phyloP scores from a whole-genome alignment of 2,888 invertebrate species.

The Brachylomia viminalis region DNA sequence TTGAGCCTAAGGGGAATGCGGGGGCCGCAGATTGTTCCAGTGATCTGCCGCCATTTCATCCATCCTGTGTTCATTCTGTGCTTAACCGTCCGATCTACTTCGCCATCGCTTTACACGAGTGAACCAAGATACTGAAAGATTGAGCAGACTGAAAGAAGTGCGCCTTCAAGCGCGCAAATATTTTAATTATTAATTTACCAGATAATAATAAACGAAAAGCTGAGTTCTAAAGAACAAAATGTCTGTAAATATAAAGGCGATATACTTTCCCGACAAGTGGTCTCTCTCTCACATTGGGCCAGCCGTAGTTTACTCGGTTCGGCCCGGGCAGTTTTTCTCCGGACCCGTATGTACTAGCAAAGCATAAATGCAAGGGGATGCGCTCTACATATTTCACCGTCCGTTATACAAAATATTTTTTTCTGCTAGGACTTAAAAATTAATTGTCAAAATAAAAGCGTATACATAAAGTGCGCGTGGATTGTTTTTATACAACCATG shows the following conservation, averaged over 20 bases:
- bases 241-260: not conserved
- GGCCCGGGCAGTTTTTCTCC: slow-evolving; percentile 17
- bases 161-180: not conserved
- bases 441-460: not conserved
- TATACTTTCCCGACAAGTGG: not conserved
- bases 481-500: too few relatives aligned
- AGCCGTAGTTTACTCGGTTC: not conserved
- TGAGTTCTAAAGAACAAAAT: not conserved
- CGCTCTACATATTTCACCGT: not conserved
- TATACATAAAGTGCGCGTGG: too few relatives aligned
- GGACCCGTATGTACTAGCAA: slow-evolving; percentile 14
- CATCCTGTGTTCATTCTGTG: too few relatives aligned
- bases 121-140: too few relatives aligned
- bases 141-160: too few relatives aligned
- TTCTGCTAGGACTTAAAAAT: not conserved
- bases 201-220: not conserved
- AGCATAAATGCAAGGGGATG: slow-evolving; percentile 11
- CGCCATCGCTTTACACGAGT: too few relatives aligned
- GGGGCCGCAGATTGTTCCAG: too few relatives aligned
- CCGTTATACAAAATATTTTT: too few relatives aligned
- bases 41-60: too few relatives aligned
- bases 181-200: not conserved
- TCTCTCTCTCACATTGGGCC: not conserved
- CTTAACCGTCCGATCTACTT: too few relatives aligned
- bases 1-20: too few relatives aligned